Evolutionary conservation across 2,797 vertebrate genomes (phyloP).

Genomic region (Pseudochromis fuscus): DNA sequence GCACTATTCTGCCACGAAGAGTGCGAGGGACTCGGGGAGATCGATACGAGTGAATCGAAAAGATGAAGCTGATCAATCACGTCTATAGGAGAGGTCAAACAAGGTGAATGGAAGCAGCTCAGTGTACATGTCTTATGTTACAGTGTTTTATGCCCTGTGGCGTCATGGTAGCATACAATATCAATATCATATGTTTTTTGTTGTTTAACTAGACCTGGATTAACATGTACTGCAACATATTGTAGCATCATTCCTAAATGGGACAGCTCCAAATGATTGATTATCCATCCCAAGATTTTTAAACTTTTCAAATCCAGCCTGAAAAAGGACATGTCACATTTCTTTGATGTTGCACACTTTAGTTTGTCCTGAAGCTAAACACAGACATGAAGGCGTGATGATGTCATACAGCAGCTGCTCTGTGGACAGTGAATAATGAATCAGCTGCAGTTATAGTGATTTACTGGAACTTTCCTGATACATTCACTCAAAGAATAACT

Average conservation of each 20-base stretch:
- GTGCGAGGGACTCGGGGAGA: neutral
- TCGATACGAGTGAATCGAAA: constrained; percentile 30
- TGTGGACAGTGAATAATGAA: constrained; percentile 36
- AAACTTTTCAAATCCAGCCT: neutral
- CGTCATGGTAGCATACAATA: too few species aligned
- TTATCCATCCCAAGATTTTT: constrained; percentile 3
- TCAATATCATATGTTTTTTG: too few species aligned
- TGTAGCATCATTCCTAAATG: constrained; percentile 8
- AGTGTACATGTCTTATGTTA: neutral
- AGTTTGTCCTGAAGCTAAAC: constrained; percentile 11
- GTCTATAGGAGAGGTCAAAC: constrained; percentile 48
- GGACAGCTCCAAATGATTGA: constrained; percentile 5
- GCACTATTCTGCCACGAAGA: constrained; percentile 31
- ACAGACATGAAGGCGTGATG: constrained; percentile 1
- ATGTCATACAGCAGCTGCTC: constrained; percentile 34
- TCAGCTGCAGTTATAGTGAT: constrained; percentile 12
- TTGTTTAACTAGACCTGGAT: neutral
- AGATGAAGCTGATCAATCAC: constrained; percentile 34
- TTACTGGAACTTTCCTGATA: neutral
- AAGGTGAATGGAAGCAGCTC: constrained; percentile 44
- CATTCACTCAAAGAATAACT: neutral
- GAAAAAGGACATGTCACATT: neutral
- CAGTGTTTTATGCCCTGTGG: neutral
- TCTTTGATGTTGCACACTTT: neutral
- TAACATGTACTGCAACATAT: constrained; percentile 13